A percentile compares a stretch with the other conserved stretches of the same genome.
Conservation (phyloP, 2,888 invertebrate species). For the Ichneumoninae sp. region DNA sequence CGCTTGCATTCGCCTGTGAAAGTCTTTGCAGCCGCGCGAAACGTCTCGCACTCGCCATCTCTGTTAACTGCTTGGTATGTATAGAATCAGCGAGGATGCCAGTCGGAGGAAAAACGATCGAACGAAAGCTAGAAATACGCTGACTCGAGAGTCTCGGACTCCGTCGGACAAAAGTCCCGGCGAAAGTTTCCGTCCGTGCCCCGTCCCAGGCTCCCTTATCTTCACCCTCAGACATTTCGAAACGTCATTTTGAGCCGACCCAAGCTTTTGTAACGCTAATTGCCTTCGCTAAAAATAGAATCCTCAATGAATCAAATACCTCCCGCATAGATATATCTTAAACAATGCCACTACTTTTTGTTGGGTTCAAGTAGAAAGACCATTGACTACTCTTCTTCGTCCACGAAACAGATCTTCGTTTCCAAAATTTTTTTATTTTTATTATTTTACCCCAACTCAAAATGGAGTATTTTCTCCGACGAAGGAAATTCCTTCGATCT, state of each 20-base stretch:
- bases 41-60: constrained; percentile 23
- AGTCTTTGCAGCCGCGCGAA: constrained; percentile 14
- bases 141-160: constrained; percentile 11
- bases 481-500: neutral
- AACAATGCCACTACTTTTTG: neutral
- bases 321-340: neutral
- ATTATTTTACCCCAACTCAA: neutral
- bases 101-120: neutral
- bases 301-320: neutral
- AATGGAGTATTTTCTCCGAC: neutral
- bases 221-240: constrained; percentile 15
- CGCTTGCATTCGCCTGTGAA: constrained; percentile 48
- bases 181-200: neutral
- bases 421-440: neutral
- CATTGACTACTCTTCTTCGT: no score
- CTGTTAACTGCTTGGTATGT: constrained; percentile 30
- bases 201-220: neutral
- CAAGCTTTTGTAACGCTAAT: neutral
- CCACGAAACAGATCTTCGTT: neutral
- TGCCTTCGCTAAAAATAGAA: neutral
- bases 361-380: neutral
- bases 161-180: constrained; percentile 11
- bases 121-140: constrained; percentile 27
- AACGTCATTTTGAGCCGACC: neutral
- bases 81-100: constrained; percentile 36